A percentile compares a stretch with the other conserved stretches of the same genome.
Evolutionary conservation across 2,797 vertebrate genomes (phyloP).

Genomic region (Prunella strophiata): DNA sequence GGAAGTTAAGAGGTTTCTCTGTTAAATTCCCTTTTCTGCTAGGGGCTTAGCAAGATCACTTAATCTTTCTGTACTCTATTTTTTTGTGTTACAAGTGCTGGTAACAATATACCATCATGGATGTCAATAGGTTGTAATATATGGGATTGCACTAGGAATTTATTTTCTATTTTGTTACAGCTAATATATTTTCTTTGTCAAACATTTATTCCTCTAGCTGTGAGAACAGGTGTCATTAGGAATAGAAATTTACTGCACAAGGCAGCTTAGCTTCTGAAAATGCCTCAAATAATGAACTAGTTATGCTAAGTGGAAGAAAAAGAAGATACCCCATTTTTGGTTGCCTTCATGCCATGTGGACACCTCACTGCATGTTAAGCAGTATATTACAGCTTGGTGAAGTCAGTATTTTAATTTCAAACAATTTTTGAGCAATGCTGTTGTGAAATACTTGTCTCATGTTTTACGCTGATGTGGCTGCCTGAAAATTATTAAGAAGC

Average conservation of each 20-base stretch:
- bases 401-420: neutral
- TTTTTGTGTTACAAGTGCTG: neutral
- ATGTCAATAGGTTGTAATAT: neutral
- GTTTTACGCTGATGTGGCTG: neutral
- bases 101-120: neutral
- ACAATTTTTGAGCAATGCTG: neutral
- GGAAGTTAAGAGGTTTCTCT: neutral
- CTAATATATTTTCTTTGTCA: neutral
- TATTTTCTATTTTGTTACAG: neutral
- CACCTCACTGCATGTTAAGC: neutral
- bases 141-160: neutral
- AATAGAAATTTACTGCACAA: neutral
- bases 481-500: neutral
- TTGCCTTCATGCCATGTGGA: neutral
- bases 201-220: neutral
- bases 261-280: neutral
- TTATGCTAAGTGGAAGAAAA: neutral
- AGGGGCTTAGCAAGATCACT: neutral
- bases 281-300: neutral
- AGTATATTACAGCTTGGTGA: neutral
- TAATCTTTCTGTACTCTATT: neutral
- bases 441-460: neutral
- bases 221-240: neutral
- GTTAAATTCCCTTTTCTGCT: neutral
- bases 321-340: neutral